These are phyloP conservation scores for Prietella phreatophila DNA, from an alignment of 2,113 vertebrate genomes.

Conservation along the genomic window DNA sequence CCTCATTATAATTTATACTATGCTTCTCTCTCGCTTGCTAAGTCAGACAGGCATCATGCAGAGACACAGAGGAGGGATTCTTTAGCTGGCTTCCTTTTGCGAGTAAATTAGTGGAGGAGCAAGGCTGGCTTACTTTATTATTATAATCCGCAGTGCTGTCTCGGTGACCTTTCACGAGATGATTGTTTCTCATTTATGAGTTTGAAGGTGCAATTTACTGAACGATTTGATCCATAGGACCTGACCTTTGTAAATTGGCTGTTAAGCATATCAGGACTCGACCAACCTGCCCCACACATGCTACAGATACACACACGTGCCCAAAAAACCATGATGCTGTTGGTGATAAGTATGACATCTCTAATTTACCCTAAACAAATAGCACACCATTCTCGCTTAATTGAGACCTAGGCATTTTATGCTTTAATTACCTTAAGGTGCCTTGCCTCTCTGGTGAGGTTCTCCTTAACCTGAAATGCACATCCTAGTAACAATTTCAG, in stretches of 20 bases:
- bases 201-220: slow-evolving; percentile 79
- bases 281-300: slow-evolving; percentile 65
- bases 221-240: slow-evolving; percentile 77
- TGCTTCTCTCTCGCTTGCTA: neutral
- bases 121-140: slow-evolving; percentile 73
- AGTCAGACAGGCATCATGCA: slow-evolving; percentile 28
- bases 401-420: slow-evolving; percentile 26
- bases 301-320: slow-evolving; percentile 52
- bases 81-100: slow-evolving; percentile 46
- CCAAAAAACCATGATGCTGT: neutral
- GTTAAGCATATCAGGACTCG: slow-evolving; percentile 78
- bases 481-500: neutral
- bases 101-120: slow-evolving; percentile 63
- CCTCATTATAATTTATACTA: slow-evolving; percentile 33
- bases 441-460: neutral
- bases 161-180: slow-evolving; percentile 74
- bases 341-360: slow-evolving; percentile 18
- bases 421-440: slow-evolving; percentile 31
- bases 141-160: slow-evolving; percentile 75
- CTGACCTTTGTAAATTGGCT: slow-evolving; percentile 86
- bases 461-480: neutral
- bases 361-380: slow-evolving; percentile 42
- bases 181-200: slow-evolving; percentile 82
- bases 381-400: neutral
- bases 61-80: slow-evolving; percentile 42